phyloP scores from a whole-genome alignment of 2,113 vertebrate genomes.

The Scolopax mira region DNA sequence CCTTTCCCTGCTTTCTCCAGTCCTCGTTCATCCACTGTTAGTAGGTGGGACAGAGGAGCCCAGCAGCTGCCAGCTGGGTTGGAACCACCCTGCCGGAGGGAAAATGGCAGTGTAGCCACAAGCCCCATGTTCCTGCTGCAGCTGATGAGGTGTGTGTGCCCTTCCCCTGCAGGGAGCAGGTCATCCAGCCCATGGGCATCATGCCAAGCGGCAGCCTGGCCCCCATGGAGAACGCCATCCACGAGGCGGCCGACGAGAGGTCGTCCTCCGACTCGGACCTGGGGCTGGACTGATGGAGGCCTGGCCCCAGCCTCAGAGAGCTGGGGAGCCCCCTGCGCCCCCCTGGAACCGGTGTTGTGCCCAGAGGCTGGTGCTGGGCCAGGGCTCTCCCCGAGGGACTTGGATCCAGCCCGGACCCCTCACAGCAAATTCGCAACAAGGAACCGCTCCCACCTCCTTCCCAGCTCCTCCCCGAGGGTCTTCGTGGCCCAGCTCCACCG shows the following conservation, averaged over 20 bases:
- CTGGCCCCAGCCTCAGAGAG: background rate
- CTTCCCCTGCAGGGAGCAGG: constrained; percentile 72
- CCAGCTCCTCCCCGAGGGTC: background rate
- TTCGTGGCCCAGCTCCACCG: background rate
- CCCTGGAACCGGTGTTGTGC: constrained; percentile 42
- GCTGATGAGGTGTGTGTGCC: too few relatives aligned
- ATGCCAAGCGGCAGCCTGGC: constrained; percentile 83
- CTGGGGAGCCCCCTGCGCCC: background rate
- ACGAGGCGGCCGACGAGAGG: constrained; percentile 67
- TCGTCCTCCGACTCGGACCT: constrained; percentile 74
- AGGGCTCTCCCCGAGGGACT: background rate
- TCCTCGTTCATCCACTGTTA: background rate
- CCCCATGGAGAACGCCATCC: constrained; percentile 79
- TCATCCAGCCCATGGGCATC: constrained; percentile 92
- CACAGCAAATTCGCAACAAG: background rate
- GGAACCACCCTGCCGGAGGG: background rate
- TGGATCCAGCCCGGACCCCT: background rate
- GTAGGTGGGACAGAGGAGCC: background rate
- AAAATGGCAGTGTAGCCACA: background rate
- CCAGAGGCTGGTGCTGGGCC: background rate
- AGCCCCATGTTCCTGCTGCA: rapidly evolving
- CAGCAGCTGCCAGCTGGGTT: background rate
- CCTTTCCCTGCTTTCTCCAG: background rate
- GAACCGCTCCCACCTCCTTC: background rate
- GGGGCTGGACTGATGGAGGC: constrained; percentile 76